Evolutionary conservation across 2,888 invertebrate species (phyloP).

Genomic region (Stenodema calcarata): DNA sequence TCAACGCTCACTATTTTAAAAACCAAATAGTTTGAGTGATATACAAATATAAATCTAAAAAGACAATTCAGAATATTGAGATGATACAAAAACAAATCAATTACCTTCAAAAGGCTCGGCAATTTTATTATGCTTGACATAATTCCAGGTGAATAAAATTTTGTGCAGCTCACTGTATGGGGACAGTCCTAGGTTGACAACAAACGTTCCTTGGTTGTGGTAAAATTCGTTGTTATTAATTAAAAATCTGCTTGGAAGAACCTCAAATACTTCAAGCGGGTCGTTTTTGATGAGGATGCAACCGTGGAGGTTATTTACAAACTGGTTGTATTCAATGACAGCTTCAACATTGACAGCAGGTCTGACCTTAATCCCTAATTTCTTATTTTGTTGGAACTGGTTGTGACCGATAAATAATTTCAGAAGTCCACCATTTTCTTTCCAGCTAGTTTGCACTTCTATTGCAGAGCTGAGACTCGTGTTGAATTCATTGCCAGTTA

Average conservation of each 20-base stretch:
- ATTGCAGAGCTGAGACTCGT: constrained; percentile 79
- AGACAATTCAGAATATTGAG: background rate
- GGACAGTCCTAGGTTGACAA: constrained; percentile 84
- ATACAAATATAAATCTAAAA: background rate
- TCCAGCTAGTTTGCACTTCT: constrained; percentile 85
- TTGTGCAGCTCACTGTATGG: constrained; percentile 83
- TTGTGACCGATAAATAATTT: constrained; percentile 85
- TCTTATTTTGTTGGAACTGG: constrained; percentile 76
- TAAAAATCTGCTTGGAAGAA: constrained; percentile 71
- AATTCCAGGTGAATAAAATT: constrained; percentile 85
- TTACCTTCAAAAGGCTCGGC: constrained; percentile 78
- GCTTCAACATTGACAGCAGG: constrained; percentile 83
- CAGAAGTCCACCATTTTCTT: constrained; percentile 64
- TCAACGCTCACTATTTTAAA: no score
- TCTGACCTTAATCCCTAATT: constrained; percentile 75
- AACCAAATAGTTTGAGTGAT: no score
- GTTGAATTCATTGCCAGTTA: constrained; percentile 90
- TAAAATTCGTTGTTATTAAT: constrained; percentile 89
- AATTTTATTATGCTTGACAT: constrained; percentile 83
- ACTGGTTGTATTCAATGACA: constrained; percentile 86
- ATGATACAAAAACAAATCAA: background rate
- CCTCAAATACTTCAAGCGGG: constrained; percentile 59
- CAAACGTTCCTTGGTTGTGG: constrained; percentile 86
- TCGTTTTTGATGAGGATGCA: constrained; percentile 85
- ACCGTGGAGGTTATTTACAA: constrained; percentile 81